phyloP scores from a whole-genome alignment of 2,888 invertebrate species.

The Cephus runcator region DNA sequence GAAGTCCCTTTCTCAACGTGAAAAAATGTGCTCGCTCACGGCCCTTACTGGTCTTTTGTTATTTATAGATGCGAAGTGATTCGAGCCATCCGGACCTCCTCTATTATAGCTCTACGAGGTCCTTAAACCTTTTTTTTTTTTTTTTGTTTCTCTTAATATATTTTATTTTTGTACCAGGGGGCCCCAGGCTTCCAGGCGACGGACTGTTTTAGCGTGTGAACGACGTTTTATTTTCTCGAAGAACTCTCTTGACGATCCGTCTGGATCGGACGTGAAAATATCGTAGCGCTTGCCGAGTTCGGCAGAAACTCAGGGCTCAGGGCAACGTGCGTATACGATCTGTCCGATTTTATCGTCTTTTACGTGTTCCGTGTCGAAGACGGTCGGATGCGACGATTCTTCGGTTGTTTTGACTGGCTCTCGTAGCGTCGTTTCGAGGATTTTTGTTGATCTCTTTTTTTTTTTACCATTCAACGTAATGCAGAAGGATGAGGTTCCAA shows the following conservation, averaged over 20 bases:
- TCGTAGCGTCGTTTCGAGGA: neutral
- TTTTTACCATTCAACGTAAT: neutral
- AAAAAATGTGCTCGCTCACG: neutral
- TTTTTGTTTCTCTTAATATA: neutral
- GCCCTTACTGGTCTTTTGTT: neutral
- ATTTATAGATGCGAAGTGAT: neutral
- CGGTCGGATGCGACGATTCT: neutral
- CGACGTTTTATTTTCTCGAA: neutral
- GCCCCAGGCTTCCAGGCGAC: too few relatives aligned
- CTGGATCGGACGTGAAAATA: too few relatives aligned
- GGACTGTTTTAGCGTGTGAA: neutral
- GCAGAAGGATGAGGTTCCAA: neutral
- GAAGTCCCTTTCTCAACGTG: neutral
- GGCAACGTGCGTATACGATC: too few relatives aligned
- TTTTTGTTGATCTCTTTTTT: neutral
- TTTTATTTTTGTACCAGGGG: neutral
- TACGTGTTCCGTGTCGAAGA: neutral
- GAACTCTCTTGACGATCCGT: neutral
- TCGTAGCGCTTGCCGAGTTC: too few relatives aligned
- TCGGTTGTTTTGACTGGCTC: neutral
- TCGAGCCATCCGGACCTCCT: neutral
- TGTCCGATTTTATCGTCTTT: neutral
- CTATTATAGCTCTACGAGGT: neutral
- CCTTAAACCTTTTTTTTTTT: neutral
- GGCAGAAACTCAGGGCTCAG: neutral